phyloP scores from a whole-genome alignment of 1,140 invertebrate genomes.

The Palaemon carinicauda region DNA sequence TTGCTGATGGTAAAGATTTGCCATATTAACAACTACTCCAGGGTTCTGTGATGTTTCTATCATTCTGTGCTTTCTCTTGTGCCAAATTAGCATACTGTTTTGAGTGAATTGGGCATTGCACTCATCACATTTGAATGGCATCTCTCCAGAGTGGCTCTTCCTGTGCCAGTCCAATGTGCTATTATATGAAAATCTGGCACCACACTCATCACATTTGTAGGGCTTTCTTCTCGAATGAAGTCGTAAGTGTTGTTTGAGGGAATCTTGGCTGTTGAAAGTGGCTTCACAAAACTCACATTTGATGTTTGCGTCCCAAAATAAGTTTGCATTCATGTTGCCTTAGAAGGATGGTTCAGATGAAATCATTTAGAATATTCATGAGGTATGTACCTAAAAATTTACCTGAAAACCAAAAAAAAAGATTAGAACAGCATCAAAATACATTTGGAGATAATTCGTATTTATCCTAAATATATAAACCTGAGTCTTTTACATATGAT shows the following conservation, averaged over 20 bases:
- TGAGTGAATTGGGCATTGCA: conserved; percentile 49
- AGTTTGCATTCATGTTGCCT: conserved; percentile 30
- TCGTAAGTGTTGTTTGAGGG: conserved; percentile 36
- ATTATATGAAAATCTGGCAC: conserved; percentile 49
- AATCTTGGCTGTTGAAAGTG: conserved; percentile 28
- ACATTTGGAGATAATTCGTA: too few species aligned
- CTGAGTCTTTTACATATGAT: too few species aligned
- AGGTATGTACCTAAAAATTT: too few species aligned
- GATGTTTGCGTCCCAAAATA: conserved; percentile 34
- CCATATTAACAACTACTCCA: conserved; percentile 37
- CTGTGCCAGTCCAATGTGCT: conserved; percentile 51
- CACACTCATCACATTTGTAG: conserved; percentile 49
- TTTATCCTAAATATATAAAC: too few species aligned
- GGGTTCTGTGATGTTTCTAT: conserved; percentile 24
- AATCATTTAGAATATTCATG: too few species aligned
- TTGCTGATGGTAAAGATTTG: conserved; percentile 48
- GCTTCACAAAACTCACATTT: conserved; percentile 54
- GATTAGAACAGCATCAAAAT: too few species aligned
- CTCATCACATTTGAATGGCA: conserved; percentile 55
- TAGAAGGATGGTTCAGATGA: too few species aligned
- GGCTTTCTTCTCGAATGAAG: conserved; percentile 44
- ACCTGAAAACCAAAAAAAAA: too few species aligned
- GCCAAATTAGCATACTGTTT: conserved; percentile 48
- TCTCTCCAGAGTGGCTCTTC: conserved; percentile 40
- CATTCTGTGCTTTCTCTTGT: conserved; percentile 43